Evolutionary conservation across 2,797 vertebrate species (phyloP).

Genomic region (Darevskia nairensis): DNA sequence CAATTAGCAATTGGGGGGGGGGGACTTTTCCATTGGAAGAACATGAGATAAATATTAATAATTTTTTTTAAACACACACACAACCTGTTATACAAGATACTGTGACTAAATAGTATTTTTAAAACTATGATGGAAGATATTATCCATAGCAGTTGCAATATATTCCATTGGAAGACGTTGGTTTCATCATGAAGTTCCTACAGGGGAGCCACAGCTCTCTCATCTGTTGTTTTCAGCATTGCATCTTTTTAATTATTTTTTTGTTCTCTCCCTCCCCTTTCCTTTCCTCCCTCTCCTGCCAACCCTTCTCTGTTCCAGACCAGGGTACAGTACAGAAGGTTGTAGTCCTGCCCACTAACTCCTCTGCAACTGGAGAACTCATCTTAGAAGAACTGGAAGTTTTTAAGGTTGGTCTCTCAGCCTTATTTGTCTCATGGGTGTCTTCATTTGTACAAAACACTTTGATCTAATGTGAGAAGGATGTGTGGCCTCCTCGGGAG

Average conservation of each 20-base stretch:
- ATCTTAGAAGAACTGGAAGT: slow-evolving; percentile 98
- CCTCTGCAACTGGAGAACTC: slow-evolving; percentile 89
- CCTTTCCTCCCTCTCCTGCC: not conserved
- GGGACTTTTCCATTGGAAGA: too few relatives aligned
- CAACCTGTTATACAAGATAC: not conserved
- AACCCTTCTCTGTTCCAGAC: slow-evolving; percentile 77
- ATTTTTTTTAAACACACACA: not conserved
- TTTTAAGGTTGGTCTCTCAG: slow-evolving; percentile 89
- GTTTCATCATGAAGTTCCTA: too few relatives aligned
- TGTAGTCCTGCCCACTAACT: slow-evolving; percentile 91
- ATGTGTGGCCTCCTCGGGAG: too few relatives aligned
- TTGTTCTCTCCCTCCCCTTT: slow-evolving; percentile 5
- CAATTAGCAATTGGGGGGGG: too few relatives aligned
- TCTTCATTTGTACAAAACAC: slow-evolving; percentile 50
- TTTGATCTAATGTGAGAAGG: too few relatives aligned
- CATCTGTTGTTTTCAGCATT: not conserved
- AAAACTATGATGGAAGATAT: not conserved
- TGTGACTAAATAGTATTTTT: too few relatives aligned
- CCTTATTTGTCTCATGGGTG: slow-evolving; percentile 37
- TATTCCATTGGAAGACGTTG: too few relatives aligned
- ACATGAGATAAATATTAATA: not conserved
- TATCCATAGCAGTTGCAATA: not conserved
- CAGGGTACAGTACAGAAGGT: slow-evolving; percentile 96
- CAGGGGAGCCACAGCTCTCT: too few relatives aligned
- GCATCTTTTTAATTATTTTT: not conserved